Percentiles rank a stretch among this genome's conserved stretches.
These are phyloP conservation scores for Listrodromus nycthemerus DNA, from an alignment of 2,888 invertebrate genomes.

Conservation along the genomic window DNA sequence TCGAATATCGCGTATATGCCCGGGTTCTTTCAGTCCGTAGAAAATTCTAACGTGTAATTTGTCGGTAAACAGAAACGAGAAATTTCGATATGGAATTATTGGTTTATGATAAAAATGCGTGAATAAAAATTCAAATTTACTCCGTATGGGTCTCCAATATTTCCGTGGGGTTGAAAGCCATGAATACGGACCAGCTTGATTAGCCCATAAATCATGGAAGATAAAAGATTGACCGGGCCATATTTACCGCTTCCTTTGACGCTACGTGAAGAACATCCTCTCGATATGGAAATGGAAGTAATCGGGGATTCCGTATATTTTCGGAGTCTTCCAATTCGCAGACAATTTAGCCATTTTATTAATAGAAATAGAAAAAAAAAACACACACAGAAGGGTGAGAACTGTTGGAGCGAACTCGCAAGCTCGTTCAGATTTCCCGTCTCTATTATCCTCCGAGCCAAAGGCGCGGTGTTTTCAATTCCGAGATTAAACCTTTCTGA, in stretches of 20 bases:
- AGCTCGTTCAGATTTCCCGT: conserved; percentile 59
- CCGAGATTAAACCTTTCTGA: conserved; percentile 66
- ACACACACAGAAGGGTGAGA: not conserved
- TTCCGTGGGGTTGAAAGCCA: too few species aligned
- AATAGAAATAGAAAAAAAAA: conserved; percentile 30
- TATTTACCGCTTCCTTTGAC: too few species aligned
- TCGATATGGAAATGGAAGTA: conserved; percentile 3
- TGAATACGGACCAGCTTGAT: too few species aligned
- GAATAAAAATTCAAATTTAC: too few species aligned
- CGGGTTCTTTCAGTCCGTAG: conserved; percentile 24
- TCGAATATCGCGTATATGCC: conserved; percentile 21
- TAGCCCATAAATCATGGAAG: too few species aligned
- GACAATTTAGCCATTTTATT: conserved; percentile 55
- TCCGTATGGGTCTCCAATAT: too few species aligned
- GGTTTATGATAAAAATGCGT: too few species aligned
- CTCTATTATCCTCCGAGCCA: conserved; percentile 62
- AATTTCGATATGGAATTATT: too few species aligned
- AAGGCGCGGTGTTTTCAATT: conserved; percentile 62
- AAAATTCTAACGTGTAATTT: too few species aligned
- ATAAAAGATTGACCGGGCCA: too few species aligned
- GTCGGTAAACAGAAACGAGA: not conserved
- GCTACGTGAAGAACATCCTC: not conserved
- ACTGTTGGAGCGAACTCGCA: conserved; percentile 28
- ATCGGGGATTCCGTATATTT: conserved; percentile 33
- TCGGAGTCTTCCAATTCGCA: conserved; percentile 30